Percentiles rank a stretch among this genome's conserved stretches.
Conservation (phyloP, 1,140 invertebrate genomes). For the Anthonomus grandis region DNA sequence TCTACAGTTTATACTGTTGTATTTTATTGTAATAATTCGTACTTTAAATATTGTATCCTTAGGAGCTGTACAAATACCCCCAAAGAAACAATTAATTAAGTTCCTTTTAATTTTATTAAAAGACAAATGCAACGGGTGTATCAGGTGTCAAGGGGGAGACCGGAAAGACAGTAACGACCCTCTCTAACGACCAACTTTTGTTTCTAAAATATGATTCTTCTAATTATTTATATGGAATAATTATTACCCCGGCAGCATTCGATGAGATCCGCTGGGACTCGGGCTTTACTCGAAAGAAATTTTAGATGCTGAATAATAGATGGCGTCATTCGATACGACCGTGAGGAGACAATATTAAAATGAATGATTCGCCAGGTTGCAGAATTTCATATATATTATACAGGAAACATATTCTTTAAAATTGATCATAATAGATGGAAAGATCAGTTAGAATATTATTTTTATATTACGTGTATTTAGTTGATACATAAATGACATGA, state of each 20-base stretch:
- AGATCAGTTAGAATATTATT: no score
- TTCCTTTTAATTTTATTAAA: not conserved
- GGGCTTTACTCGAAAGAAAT: not conserved
- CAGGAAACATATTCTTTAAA: no score
- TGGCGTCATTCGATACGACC: not conserved
- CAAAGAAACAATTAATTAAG: not conserved
- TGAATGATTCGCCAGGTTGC: no score
- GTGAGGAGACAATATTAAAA: not conserved
- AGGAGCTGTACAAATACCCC: no score
- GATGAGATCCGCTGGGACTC: not conserved
- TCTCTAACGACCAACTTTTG: conserved; percentile 8
- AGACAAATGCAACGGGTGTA: not conserved
- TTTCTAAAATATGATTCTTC: conserved; percentile 12
- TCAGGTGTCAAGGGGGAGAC: not conserved
- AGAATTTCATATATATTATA: no score
- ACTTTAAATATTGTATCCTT: no score
- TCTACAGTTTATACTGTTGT: no score
- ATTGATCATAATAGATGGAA: no score
- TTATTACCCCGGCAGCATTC: not conserved
- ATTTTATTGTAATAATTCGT: no score
- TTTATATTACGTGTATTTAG: no score
- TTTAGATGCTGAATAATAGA: not conserved
- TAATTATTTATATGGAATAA: conserved; percentile 5
- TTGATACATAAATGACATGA: no score
- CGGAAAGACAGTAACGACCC: not conserved